phyloP scores from a whole-genome alignment of 1,140 invertebrate genomes.

The Patella vulgata region DNA sequence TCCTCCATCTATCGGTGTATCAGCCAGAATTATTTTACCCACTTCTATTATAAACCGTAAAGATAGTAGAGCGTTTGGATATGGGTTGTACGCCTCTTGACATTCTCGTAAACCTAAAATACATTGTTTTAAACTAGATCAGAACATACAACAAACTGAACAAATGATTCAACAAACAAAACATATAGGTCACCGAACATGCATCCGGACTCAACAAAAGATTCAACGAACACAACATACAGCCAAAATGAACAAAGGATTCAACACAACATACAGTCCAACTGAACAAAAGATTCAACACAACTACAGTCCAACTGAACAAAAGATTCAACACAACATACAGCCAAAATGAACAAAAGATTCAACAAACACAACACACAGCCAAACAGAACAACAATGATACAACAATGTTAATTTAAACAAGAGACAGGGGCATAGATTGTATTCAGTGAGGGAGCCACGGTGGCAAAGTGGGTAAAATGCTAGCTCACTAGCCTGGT shows the following conservation, averaged over 20 bases:
- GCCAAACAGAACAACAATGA: no score
- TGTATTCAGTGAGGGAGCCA: no score
- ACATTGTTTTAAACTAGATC: background rate
- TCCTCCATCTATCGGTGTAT: slow-evolving; percentile 53
- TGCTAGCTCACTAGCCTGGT: no score
- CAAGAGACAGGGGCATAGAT: no score
- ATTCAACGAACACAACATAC: background rate
- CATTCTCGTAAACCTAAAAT: slow-evolving; percentile 56
- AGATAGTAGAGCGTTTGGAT: slow-evolving; percentile 63
- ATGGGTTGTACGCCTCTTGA: slow-evolving; percentile 63
- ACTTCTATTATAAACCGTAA: slow-evolving; percentile 63
- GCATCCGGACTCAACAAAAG: background rate
- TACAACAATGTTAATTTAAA: no score
- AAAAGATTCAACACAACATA: background rate
- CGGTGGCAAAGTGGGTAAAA: no score
- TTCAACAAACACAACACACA: background rate
- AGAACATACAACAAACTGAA: background rate
- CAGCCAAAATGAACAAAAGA: background rate
- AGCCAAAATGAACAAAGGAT: no score
- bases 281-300: background rate
- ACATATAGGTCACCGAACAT: background rate
- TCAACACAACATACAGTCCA: no score
- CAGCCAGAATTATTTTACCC: slow-evolving; percentile 60
- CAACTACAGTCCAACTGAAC: no score
- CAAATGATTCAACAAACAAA: background rate